phyloP scores from a whole-genome alignment of 2,113 vertebrate species.

The Alexandromys fortis region DNA sequence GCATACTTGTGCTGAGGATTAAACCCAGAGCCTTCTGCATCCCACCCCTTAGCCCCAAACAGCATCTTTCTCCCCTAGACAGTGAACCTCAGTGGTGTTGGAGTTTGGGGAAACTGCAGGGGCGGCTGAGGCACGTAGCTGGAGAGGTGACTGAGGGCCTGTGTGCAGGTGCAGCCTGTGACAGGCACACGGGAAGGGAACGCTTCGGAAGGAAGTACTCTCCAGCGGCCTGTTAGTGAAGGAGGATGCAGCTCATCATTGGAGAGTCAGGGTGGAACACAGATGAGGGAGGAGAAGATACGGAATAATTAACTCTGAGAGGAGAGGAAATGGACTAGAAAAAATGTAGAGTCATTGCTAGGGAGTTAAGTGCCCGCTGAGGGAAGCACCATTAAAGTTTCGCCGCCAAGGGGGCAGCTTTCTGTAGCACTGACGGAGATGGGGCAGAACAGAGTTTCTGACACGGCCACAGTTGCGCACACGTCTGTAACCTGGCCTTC shows the following conservation, averaged over 20 bases:
- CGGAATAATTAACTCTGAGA: constrained; percentile 64
- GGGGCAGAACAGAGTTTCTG: background rate
- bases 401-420: background rate
- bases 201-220: background rate
- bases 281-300: constrained; percentile 30
- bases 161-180: background rate
- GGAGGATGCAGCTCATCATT: background rate
- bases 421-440: background rate
- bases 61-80: background rate
- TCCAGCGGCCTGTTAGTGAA: background rate
- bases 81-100: background rate
- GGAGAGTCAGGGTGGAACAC: constrained; percentile 13
- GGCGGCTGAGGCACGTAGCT: background rate
- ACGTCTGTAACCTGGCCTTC: background rate
- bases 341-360: constrained; percentile 56
- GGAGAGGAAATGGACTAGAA: constrained; percentile 66
- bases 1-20: background rate
- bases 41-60: background rate
- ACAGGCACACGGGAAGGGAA: background rate
- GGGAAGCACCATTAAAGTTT: constrained; percentile 37
- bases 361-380: constrained; percentile 61
- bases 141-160: background rate
- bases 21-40: background rate
- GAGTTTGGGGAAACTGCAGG: background rate
- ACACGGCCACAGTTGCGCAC: background rate